Evolutionary conservation across 92 coral and sea anemone species (phyloP).

Genomic region (Phenganax marumi): DNA sequence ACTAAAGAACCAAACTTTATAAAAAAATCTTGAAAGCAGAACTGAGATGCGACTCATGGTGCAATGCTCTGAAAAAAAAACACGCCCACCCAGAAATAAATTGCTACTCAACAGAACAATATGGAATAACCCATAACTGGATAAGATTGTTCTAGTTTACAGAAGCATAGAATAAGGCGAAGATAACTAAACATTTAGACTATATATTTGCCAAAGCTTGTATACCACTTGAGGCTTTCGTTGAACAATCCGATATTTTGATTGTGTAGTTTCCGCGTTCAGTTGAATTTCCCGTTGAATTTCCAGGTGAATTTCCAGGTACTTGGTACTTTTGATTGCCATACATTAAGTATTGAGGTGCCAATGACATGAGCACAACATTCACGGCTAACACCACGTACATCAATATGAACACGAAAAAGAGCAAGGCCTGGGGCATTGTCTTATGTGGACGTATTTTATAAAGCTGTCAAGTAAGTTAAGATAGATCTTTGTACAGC

Average conservation of each 20-base stretch:
- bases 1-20: constrained; percentile 98
- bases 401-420: constrained; percentile 88
- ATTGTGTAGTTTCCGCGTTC: constrained; percentile 8
- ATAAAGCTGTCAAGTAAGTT: constrained; percentile 60
- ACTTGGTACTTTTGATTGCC: constrained; percentile 80
- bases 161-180: neutral
- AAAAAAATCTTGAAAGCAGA: constrained; percentile 84
- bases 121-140: too few relatives aligned
- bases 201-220: neutral
- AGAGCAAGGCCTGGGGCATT: constrained; percentile 89
- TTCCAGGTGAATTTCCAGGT: neutral
- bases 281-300: constrained; percentile 19
- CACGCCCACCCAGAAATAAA: too few relatives aligned
- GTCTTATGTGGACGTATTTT: constrained; percentile 88
- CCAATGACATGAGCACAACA: constrained; percentile 80
- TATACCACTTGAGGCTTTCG: constrained; percentile 69
- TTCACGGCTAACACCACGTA: constrained; percentile 85
- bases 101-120: too few relatives aligned
- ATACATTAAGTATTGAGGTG: constrained; percentile 95
- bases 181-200: neutral
- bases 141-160: too few relatives aligned
- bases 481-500: neutral
- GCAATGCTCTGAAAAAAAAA: constrained; percentile 62
- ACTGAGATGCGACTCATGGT: constrained; percentile 81
- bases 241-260: constrained; percentile 64